Evolutionary conservation across 2,888 invertebrate species (phyloP).

Genomic region (Acleris emargana): DNA sequence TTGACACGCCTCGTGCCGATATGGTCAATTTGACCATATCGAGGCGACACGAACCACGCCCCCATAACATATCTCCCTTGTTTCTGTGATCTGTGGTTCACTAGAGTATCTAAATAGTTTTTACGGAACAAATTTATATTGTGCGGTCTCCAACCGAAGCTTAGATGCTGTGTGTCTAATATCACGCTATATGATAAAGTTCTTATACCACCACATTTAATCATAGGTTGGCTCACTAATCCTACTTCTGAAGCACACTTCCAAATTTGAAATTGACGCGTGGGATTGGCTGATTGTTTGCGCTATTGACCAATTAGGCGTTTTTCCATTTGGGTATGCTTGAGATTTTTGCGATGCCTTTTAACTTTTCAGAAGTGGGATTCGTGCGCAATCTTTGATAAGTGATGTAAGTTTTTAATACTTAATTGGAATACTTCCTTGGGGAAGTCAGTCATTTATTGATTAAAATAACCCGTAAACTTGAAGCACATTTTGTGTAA

Average conservation of each 20-base stretch:
- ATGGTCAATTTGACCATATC: no score
- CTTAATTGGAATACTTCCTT: conserved; percentile 25
- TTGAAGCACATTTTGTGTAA: conserved; percentile 24
- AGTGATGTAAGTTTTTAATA: conserved; percentile 11
- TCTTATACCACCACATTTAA: conserved; percentile 12
- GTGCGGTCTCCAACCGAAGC: conserved; percentile 25
- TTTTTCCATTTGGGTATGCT: no score
- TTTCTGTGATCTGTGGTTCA: no score
- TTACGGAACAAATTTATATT: conserved; percentile 46
- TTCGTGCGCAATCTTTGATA: background rate
- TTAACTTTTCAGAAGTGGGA: background rate
- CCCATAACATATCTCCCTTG: no score
- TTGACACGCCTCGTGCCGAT: no score
- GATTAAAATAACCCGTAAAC: conserved; percentile 29
- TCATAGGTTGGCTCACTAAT: conserved; percentile 8
- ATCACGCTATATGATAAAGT: conserved; percentile 28
- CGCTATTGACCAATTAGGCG: background rate
- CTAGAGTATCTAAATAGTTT: conserved; percentile 56
- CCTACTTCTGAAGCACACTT: conserved; percentile 27
- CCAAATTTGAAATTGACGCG: background rate
- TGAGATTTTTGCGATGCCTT: no score
- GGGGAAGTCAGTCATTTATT: conserved; percentile 11
- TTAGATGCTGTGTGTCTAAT: conserved; percentile 33
- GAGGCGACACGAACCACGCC: no score
- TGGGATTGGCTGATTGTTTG: background rate